These are phyloP conservation scores for Calephelis perditalis DNA, from an alignment of 2,888 invertebrate species.

Conservation along the genomic window DNA sequence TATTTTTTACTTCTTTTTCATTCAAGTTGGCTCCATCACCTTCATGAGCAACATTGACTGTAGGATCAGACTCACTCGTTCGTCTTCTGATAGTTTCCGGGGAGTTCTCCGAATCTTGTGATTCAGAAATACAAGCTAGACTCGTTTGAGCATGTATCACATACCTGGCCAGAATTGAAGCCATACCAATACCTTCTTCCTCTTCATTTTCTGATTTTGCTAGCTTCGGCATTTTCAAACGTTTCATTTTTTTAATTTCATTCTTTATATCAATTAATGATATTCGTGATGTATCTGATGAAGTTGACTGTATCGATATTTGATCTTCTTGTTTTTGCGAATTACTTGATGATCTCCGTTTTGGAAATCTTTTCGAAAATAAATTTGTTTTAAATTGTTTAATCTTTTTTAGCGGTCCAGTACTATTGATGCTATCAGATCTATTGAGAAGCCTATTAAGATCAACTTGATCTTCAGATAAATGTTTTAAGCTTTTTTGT, in stretches of 20 bases:
- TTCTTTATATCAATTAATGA: conserved; percentile 62
- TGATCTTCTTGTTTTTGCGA: conserved; percentile 74
- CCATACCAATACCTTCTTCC: conserved; percentile 80
- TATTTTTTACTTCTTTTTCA: conserved; percentile 25
- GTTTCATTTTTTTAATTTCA: conserved; percentile 61
- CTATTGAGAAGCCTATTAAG: conserved; percentile 70
- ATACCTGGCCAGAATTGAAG: conserved; percentile 81
- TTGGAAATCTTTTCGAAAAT: conserved; percentile 79
- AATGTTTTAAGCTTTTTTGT: conserved; percentile 54
- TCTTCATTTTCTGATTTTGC: conserved; percentile 52
- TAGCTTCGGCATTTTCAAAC: conserved; percentile 61
- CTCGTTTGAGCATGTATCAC: conserved; percentile 79
- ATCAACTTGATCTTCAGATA: conserved; percentile 64
- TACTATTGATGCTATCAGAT: conserved; percentile 62
- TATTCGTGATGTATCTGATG: conserved; percentile 67
- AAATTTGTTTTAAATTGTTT: conserved; percentile 80
- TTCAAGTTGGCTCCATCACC: conserved; percentile 27
- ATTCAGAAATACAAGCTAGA: conserved; percentile 77
- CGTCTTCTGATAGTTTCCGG: conserved; percentile 57
- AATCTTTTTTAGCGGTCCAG: conserved; percentile 71
- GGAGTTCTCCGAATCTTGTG: conserved; percentile 68
- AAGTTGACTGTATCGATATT: conserved; percentile 70
- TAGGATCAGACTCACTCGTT: conserved; percentile 64
- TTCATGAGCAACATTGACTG: conserved; percentile 47
- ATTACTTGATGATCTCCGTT: conserved; percentile 72